phyloP scores from a whole-genome alignment of 2,113 vertebrate genomes.

The Myanophis thanlyinensis region DNA sequence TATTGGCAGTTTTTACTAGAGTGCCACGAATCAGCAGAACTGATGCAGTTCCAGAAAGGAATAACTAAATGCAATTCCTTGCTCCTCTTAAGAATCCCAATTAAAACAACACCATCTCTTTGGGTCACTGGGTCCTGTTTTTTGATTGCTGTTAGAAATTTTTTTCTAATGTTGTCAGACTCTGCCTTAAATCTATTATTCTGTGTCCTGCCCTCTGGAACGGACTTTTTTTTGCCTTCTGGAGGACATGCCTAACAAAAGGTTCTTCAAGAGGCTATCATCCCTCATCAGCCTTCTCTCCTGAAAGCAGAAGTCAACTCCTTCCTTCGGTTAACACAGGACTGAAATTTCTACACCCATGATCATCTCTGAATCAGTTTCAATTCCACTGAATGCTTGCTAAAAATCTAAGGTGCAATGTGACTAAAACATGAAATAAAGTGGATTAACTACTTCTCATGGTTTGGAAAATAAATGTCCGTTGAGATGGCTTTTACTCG shows the following conservation, averaged over 20 bases:
- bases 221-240: not conserved
- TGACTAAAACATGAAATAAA: not conserved
- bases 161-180: not conserved
- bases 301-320: not conserved
- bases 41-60: not conserved
- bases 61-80: not conserved
- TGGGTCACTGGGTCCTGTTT: not conserved
- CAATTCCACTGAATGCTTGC: not conserved
- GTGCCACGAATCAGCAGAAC: not conserved
- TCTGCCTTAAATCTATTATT: not conserved
- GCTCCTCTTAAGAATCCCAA: not conserved
- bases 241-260: not conserved
- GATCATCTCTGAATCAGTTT: not conserved
- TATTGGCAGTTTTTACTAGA: not conserved
- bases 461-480: not conserved
- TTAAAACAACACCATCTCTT: not conserved
- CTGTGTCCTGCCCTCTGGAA: not conserved
- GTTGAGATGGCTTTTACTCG: not conserved
- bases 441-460: not conserved
- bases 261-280: not conserved
- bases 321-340: not conserved
- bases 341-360: not conserved
- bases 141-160: not conserved
- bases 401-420: not conserved
- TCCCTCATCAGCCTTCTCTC: not conserved